phyloP scores from a whole-genome alignment of 2,888 invertebrate genomes.

The Hypena proboscidalis region DNA sequence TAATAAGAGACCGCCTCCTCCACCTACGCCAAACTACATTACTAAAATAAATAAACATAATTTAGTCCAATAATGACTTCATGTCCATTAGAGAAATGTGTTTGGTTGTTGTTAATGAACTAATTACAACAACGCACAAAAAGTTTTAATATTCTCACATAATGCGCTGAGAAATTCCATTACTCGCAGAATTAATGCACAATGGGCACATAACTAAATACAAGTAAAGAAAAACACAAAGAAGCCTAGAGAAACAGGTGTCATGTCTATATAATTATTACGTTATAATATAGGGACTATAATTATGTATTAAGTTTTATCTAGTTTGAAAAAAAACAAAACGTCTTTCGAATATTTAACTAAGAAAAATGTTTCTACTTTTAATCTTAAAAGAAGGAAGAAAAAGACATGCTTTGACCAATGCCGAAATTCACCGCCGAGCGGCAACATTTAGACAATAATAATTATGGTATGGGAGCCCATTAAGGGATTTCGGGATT shows the following conservation, averaged over 20 bases:
- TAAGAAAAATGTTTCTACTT: too few species aligned
- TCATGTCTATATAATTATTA: neutral
- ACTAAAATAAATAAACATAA: too few species aligned
- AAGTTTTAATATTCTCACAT: neutral
- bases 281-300: too few species aligned
- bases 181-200: neutral
- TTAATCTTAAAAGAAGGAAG: too few species aligned
- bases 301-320: too few species aligned
- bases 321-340: too few species aligned
- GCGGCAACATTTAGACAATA: neutral
- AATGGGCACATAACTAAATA: neutral
- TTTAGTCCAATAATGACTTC: neutral
- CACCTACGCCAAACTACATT: too few species aligned
- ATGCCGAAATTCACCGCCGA: neutral
- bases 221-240: neutral
- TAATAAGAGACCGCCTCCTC: too few species aligned
- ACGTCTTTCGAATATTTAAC: too few species aligned
- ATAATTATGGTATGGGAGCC: too few species aligned
- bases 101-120: neutral
- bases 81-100: neutral
- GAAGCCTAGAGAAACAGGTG: neutral
- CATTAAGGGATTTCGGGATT: too few species aligned
- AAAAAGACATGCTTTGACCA: too few species aligned
- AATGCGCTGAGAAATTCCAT: slow-evolving; percentile 3
- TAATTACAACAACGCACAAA: neutral